Evolutionary conservation across 2,888 invertebrate species (phyloP), one percentile per base, ranked within the genome.

Genomic region (Sarcophaga caerulescens): DNA sequence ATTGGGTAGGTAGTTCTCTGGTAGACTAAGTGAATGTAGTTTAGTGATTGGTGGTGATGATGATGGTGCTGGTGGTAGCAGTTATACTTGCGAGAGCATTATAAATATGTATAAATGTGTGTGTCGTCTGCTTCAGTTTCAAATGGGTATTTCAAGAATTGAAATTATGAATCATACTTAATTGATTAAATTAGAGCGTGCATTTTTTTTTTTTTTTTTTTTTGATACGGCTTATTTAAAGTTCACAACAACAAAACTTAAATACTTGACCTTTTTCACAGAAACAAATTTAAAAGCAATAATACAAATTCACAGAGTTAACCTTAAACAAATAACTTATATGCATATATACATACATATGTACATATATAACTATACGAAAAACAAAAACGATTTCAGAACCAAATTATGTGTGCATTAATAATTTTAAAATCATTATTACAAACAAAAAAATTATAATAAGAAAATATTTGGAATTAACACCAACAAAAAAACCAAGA

Each of bases 161-260:
- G 59, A 76, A 70, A 60, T 62, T 82, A 82, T 82, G 82, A 82
- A 73, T 82, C 82, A 81, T 81, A 70, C 71, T 77, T 71, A 82
- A 77, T 77, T 71, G 66, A 77, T 76, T 82, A 65, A 70, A 76
- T 70, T 62, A 75, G 59, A 71, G 65, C 71, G 59, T 47, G 25
- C 74, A 47, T 74, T 66, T 45, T 59, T n/a, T n/a, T n/a, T n/a
- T 47, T 60, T 73, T 75, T n/a, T n/a, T n/a, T n/a, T n/a, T 47
- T 60, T 73, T 75, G 74, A 45, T 81, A 62, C 21, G 25, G 10
- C n/a, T n/a, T 25, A 25, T 52, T 59, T 71, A 47, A 59, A 52
- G 23, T 35, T 69, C 47, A 21, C 70, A 66, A 23, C 19, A 77
- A 77, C 62, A 57, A 44, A 47, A 60, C n/a, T 63, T 23, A 63